A percentile compares a stretch with the other conserved stretches of the same genome.
Conservation (phyloP, 2,113 vertebrate genomes). For the Pelvicachromis taeniatus region DNA sequence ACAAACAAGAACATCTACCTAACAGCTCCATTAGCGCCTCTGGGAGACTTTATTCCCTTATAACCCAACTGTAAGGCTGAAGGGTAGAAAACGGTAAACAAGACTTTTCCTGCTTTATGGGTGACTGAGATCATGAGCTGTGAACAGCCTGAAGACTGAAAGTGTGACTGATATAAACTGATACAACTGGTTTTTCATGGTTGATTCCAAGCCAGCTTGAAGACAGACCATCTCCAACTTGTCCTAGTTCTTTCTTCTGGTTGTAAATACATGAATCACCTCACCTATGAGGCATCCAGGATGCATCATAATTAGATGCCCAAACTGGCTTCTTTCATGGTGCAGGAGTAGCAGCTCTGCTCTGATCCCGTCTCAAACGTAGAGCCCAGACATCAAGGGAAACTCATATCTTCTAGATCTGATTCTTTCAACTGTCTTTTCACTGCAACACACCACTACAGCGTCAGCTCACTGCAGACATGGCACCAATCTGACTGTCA, state of each 20-base stretch:
- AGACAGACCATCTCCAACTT: neutral
- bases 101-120: neutral
- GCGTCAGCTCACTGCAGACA: neutral
- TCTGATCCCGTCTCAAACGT: neutral
- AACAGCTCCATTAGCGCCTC: neutral
- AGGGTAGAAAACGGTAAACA: neutral
- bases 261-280: neutral
- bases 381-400: neutral
- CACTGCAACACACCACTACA: neutral
- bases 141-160: neutral
- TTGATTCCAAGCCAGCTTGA: neutral
- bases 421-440: neutral
- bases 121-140: neutral
- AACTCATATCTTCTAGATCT: neutral
- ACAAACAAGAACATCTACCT: neutral
- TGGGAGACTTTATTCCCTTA: neutral
- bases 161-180: neutral
- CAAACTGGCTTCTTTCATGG: neutral
- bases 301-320: neutral
- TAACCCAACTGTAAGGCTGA: neutral
- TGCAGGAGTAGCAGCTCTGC: neutral
- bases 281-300: neutral
- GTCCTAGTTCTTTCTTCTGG: neutral
- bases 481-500: neutral
- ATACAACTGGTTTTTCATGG: neutral